Evolutionary conservation across 1,140 invertebrate genomes (phyloP), one percentile per base, ranked within the genome.

Genomic region (Paramacrobiotus metropolitanus): DNA sequence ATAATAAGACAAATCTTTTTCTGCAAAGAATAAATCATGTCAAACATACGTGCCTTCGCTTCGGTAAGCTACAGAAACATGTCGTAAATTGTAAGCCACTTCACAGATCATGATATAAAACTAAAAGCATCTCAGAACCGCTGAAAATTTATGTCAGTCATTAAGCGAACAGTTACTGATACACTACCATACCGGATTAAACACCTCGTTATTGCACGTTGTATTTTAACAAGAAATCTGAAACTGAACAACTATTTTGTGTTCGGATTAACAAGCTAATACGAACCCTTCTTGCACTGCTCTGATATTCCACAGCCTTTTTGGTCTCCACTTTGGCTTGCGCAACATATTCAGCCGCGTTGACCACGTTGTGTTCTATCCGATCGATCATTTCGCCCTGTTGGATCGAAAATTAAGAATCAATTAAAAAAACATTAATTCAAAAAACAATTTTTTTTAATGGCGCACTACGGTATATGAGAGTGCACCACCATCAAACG

Each of bases 381-480:
- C 77, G 79, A 71, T 83, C 79, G 65, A 84, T 71, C 67, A 81
- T 77, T 65, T 83, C 82, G 69, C 83, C 81, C 81, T 83, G 68
- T n/a, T n/a, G 62, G 75, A 69, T 67, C 64, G 64, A 65, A 30
- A 65, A 69, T 9, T 9, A 40, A 40, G n/a, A 40, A n/a, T n/a
- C n/a, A n/a, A n/a, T n/a, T n/a, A n/a, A n/a, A n/a, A n/a, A n/a
- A n/a, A n/a, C n/a, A n/a, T n/a, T n/a, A n/a, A n/a, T n/a, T n/a
- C n/a, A n/a, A n/a, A n/a, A n/a, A n/a, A n/a, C n/a, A n/a, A n/a
- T n/a, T n/a, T n/a, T n/a, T n/a, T n/a, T n/a, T n/a, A n/a, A n/a
- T n/a, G n/a, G n/a, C n/a, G n/a, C n/a, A n/a, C n/a, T n/a, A n/a
- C n/a, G n/a, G n/a, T n/a, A n/a, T n/a, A n/a, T n/a, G n/a, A n/a